Percentiles rank a stretch among this genome's conserved stretches.
These are phyloP conservation scores for Sinotaia quadrata DNA, from an alignment of 2,888 invertebrate species.

Conservation along the genomic window DNA sequence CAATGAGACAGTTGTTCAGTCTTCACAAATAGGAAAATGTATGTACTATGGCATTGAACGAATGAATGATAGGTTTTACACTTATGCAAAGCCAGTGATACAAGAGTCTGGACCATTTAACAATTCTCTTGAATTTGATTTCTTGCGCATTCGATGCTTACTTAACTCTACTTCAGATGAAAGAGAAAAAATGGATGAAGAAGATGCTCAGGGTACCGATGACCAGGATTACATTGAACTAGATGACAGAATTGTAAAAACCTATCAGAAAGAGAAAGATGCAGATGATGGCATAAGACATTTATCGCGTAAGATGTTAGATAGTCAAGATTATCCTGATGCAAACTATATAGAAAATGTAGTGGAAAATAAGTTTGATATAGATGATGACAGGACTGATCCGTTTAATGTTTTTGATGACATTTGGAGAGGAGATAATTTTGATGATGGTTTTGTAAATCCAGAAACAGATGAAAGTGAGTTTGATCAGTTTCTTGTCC, in stretches of 20 bases:
- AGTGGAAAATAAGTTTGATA: constrained; percentile 19
- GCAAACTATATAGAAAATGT: constrained; percentile 1
- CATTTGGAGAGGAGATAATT: background rate
- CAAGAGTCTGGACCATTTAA: constrained; percentile 46
- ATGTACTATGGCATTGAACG: constrained; percentile 49
- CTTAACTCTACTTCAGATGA: constrained; percentile 31
- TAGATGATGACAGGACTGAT: background rate
- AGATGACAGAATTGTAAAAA: too few relatives aligned
- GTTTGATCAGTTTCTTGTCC: constrained; percentile 64
- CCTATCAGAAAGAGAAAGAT: too few relatives aligned
- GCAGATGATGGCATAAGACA: too few relatives aligned
- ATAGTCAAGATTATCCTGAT: background rate
- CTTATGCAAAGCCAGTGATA: constrained; percentile 43
- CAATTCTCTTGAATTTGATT: constrained; percentile 52
- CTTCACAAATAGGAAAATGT: constrained; percentile 50
- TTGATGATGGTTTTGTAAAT: constrained; percentile 23
- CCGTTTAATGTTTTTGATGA: constrained; percentile 8
- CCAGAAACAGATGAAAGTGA: constrained; percentile 38
- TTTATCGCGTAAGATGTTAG: too few relatives aligned
- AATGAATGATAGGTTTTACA: constrained; percentile 46
- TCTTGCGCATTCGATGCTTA: constrained; percentile 54
- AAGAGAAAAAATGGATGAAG: background rate
- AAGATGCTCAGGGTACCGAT: background rate
- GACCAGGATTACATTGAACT: background rate
- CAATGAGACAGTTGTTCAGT: constrained; percentile 42